phyloP scores from a whole-genome alignment of 1,140 invertebrate species.

The Helicoverpa armigera region DNA sequence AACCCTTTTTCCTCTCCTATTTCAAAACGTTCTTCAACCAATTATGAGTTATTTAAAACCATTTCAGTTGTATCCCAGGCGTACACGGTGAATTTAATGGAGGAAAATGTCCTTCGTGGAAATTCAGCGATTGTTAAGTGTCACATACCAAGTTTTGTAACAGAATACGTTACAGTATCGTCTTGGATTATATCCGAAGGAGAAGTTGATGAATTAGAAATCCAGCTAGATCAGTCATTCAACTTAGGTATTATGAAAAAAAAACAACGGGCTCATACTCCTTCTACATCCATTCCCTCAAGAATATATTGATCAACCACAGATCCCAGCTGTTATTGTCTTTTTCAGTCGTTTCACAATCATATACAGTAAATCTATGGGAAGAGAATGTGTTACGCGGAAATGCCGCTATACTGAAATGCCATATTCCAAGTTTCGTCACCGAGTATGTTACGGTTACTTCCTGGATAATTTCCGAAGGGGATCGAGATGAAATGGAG shows the following conservation, averaged over 20 bases:
- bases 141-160: constrained; percentile 96
- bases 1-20: constrained; percentile 50
- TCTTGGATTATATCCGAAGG: constrained; percentile 91
- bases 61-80: constrained; percentile 95
- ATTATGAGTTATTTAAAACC: constrained; percentile 10
- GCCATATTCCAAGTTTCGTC: constrained; percentile 95
- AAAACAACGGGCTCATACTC: neutral
- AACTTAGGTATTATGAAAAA: constrained; percentile 70
- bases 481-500: constrained; percentile 76
- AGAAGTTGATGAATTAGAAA: constrained; percentile 82
- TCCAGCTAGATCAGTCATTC: constrained; percentile 76
- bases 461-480: constrained; percentile 93
- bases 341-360: constrained; percentile 93
- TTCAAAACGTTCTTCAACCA: constrained; percentile 26
- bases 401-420: constrained; percentile 94
- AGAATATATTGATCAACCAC: neutral
- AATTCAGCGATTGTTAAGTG: constrained; percentile 96
- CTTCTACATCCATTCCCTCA: constrained; percentile 21
- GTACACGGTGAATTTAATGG: constrained; percentile 96
- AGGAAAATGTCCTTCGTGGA: constrained; percentile 95
- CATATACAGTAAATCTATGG: constrained; percentile 94
- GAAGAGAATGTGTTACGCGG: constrained; percentile 95
- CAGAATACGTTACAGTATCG: constrained; percentile 94
- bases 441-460: constrained; percentile 93
- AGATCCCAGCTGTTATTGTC: constrained; percentile 17